Evolutionary conservation across 2,797 vertebrate genomes (phyloP), one percentile per base, ranked within the genome.

Genomic region (Acropternis orthonyx): DNA sequence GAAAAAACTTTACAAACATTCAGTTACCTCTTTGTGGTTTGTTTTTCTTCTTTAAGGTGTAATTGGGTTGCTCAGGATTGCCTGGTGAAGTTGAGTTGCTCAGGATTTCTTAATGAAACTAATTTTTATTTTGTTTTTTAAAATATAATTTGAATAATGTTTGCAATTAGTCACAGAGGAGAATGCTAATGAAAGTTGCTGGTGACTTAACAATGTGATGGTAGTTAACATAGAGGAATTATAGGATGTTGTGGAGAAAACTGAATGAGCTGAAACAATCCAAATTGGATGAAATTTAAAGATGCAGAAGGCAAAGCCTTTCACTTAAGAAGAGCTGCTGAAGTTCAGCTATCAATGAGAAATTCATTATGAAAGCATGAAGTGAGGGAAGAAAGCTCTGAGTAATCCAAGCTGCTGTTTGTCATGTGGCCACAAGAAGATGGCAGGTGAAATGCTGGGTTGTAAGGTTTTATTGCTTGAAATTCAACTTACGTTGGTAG

Each of bases 151-250:
- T 76, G 54, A 59, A 8, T 52, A 74, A 27, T 26, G 10, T 63
- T 91, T 92, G 27, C 3, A 23, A 1, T 76, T 74, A 58, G 21
- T 73, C 18, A 12, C 16, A 37, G 58, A 41, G 34, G 20, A 68
- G 6, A 68, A 15, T 46, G 18, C 16, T 58, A 39, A 22, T 34
- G 21, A 14, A 87, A 80, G 26, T 63, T 81, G n/a, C 27, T 66
- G 43, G 10, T 79, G 59, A 9, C 23, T 59, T n/a, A 73, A 34
- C 8, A 49, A 12, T 0, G 0, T 66, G 27, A 32, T 12, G 10
- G 74, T 19, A 37, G 9, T 71, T 88, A 49, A 77, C 20, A 12
- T 7, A 39, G 56, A 61, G 28, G 14, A 76, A 17, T 67, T 36
- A 14, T 2, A 30, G 23, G 14, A 36, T 58, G 5, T 49, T 48